Evolutionary conservation across 1,140 invertebrate genomes (phyloP).

Genomic region (Chironomus tepperi): DNA sequence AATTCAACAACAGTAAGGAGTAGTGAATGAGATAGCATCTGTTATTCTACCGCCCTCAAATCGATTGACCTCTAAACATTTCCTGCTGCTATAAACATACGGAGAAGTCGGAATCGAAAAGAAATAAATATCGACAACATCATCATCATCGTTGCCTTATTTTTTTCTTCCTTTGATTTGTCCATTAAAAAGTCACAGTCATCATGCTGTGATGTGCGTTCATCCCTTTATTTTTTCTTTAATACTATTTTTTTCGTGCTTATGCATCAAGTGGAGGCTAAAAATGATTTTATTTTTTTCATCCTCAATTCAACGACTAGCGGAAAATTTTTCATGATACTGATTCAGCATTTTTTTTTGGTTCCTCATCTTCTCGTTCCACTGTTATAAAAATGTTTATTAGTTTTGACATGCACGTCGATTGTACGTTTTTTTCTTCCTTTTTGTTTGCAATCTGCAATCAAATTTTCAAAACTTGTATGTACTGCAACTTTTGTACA

Average conservation of each 20-base stretch:
- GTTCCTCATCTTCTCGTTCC: background rate
- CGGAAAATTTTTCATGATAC: background rate
- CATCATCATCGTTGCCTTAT: background rate
- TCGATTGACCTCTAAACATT: conserved; percentile 7
- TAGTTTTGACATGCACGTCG: conserved; percentile 18
- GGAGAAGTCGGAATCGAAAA: background rate
- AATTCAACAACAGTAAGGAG: background rate
- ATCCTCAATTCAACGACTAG: no score
- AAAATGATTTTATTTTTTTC: no score
- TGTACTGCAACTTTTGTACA: no score
- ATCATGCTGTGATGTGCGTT: background rate
- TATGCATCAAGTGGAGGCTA: background rate
- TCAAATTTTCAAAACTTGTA: no score
- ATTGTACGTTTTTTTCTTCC: background rate
- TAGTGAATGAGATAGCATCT: background rate
- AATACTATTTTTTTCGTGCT: background rate
- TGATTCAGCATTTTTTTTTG: background rate
- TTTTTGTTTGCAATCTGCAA: background rate
- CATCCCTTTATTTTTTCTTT: background rate
- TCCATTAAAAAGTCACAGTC: background rate
- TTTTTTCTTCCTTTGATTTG: background rate
- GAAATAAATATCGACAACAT: background rate
- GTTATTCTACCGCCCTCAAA: background rate
- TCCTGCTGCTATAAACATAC: background rate
- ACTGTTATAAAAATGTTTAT: conserved; percentile 13